Conservation (phyloP, 2,113 vertebrate genomes). For the Actenoides lindsayi region DNA sequence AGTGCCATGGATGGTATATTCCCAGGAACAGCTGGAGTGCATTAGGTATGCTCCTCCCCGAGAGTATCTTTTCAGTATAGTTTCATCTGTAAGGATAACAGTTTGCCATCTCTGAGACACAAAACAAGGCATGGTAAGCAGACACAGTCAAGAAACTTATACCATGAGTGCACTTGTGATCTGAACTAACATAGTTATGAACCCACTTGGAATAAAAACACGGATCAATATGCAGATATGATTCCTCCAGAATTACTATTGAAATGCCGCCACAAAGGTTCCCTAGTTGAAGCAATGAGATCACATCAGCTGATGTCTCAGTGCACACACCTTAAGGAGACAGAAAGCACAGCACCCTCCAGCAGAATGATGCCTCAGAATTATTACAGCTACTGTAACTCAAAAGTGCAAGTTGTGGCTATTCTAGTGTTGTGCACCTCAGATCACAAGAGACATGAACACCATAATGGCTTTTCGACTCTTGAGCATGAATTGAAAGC, state of each 20-base stretch:
- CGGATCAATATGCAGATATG: background rate
- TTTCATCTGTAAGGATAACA: background rate
- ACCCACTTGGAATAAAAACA: background rate
- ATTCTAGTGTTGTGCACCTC: background rate
- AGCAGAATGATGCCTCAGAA: background rate
- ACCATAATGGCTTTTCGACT: background rate
- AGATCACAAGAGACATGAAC: background rate
- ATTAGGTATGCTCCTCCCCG: background rate
- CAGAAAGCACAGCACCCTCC: background rate
- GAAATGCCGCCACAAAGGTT: background rate
- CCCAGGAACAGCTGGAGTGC: background rate
- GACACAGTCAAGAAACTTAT: background rate
- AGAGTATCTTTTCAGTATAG: background rate
- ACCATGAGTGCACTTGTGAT: background rate
- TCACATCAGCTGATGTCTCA: background rate
- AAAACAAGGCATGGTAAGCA: background rate
- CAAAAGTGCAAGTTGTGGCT: background rate
- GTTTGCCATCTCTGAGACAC: background rate
- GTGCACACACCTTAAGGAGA: background rate
- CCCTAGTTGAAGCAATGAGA: background rate
- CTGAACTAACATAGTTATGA: background rate
- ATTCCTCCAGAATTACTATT: background rate
- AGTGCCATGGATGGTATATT: fast-evolving
- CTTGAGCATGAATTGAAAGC: background rate
- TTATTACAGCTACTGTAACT: background rate